Percentiles rank a stretch among this genome's conserved stretches.
These are phyloP conservation scores for Sinodicranocentrus sp. DNA, from an alignment of 2,888 invertebrate species.

Conservation along the genomic window DNA sequence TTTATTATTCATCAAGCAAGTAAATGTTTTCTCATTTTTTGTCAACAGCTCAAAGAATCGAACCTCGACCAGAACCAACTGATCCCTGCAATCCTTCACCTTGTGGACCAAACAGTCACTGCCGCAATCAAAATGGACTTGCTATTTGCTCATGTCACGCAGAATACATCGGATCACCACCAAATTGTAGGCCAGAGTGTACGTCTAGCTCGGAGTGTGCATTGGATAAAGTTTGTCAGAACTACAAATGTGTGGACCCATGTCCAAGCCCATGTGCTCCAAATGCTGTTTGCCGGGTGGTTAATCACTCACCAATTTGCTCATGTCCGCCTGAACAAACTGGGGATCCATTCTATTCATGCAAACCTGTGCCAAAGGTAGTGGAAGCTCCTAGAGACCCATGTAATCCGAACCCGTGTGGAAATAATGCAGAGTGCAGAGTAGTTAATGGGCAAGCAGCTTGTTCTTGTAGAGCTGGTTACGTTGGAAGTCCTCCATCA, in stretches of 20 bases:
- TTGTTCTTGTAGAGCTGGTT: slow-evolving; percentile 71
- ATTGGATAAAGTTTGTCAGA: slow-evolving; percentile 73
- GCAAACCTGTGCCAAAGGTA: slow-evolving; percentile 86
- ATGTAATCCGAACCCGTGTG: slow-evolving; percentile 92
- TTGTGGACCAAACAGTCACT: slow-evolving; percentile 85
- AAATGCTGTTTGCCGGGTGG: slow-evolving; percentile 77
- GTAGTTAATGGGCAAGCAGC: slow-evolving; percentile 82
- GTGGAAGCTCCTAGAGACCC: slow-evolving; percentile 81
- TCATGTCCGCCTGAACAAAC: slow-evolving; percentile 74
- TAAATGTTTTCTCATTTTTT: background rate
- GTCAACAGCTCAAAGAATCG: slow-evolving; percentile 29
- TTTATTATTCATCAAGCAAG: too few species aligned
- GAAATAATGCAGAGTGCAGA: slow-evolving; percentile 86
- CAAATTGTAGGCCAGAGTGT: slow-evolving; percentile 88
- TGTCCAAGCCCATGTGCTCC: slow-evolving; percentile 85
- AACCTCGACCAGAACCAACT: slow-evolving; percentile 19
- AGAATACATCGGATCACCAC: slow-evolving; percentile 77
- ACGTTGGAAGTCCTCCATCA: slow-evolving; percentile 68
- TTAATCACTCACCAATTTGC: slow-evolving; percentile 78
- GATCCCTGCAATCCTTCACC: slow-evolving; percentile 85
- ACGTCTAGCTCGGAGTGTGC: slow-evolving; percentile 80
- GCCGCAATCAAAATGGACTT: slow-evolving; percentile 82
- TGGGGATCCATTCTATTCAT: slow-evolving; percentile 83
- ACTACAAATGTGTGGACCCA: slow-evolving; percentile 77
- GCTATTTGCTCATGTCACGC: slow-evolving; percentile 81